Percentiles rank a stretch among this genome's conserved stretches.
Conservation (phyloP, 2,888 invertebrate genomes). For the Calliscelio sp. region DNA sequence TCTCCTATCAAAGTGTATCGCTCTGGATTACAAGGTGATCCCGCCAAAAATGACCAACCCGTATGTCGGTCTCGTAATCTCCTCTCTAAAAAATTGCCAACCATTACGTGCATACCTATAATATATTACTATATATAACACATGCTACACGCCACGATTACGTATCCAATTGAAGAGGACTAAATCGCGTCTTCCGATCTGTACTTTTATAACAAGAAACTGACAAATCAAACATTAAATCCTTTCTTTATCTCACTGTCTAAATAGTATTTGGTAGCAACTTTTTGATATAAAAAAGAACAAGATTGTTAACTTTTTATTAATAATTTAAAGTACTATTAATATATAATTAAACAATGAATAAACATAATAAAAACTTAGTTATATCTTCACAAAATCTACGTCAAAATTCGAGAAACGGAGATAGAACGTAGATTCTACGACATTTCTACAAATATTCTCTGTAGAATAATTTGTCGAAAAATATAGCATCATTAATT, state of each 20-base stretch:
- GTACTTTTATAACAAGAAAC: constrained; percentile 50
- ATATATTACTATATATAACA: constrained; percentile 66
- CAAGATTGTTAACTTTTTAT: too few species aligned
- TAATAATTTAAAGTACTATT: too few species aligned
- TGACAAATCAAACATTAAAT: constrained; percentile 43
- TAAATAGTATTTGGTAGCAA: too few species aligned
- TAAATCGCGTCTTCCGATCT: constrained; percentile 59
- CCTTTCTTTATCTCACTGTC: neutral
- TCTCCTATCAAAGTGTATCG: constrained; percentile 83
- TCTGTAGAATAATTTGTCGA: too few species aligned
- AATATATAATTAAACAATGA: too few species aligned
- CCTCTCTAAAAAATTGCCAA: constrained; percentile 74
- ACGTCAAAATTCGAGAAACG: too few species aligned
- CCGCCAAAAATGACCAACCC: constrained; percentile 82
- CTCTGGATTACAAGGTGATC: constrained; percentile 83
- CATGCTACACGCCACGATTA: constrained; percentile 59
- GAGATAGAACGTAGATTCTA: too few species aligned
- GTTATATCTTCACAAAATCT: too few species aligned
- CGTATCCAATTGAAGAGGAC: constrained; percentile 67
- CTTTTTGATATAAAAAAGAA: too few species aligned
- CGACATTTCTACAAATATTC: too few species aligned
- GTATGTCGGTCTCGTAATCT: constrained; percentile 74
- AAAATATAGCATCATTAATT: too few species aligned
- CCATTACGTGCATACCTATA: constrained; percentile 71
- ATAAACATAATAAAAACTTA: too few species aligned